Conservation (phyloP, 2,888 invertebrate species). For the Proisotoma minuta region DNA sequence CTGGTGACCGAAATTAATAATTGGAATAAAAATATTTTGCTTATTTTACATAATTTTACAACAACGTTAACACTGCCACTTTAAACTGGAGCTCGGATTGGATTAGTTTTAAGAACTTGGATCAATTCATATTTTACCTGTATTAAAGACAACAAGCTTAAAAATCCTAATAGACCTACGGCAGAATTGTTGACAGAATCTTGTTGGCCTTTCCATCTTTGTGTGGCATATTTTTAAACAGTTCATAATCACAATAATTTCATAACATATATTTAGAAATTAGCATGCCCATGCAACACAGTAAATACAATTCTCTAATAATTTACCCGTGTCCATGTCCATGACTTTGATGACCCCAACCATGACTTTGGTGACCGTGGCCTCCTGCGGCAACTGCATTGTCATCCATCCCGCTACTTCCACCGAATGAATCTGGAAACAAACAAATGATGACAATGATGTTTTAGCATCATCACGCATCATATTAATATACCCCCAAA, state of each 20-base stretch:
- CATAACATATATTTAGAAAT: too few species aligned
- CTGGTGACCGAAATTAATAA: slow-evolving; percentile 6
- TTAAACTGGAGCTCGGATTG: too few species aligned
- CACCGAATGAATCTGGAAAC: not conserved
- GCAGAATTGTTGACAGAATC: slow-evolving; percentile 38
- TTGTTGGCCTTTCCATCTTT: not conserved
- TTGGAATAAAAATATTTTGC: not conserved
- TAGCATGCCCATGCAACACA: not conserved
- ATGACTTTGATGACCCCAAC: slow-evolving; percentile 1
- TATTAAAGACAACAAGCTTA: slow-evolving; percentile 41
- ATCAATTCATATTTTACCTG: slow-evolving; percentile 26
- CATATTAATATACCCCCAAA: slow-evolving; percentile 2
- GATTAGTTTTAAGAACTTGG: too few species aligned
- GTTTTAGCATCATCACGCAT: too few species aligned
- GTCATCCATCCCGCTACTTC: slow-evolving; percentile 16
- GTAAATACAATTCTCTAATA: not conserved
- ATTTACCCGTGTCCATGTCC: slow-evolving; percentile 8
- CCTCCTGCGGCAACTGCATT: slow-evolving; percentile 21
- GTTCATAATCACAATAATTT: not conserved
- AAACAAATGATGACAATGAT: too few species aligned
- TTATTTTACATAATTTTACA: not conserved
- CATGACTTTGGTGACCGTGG: slow-evolving; percentile 16
- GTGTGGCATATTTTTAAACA: too few species aligned
- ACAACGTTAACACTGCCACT: too few species aligned
- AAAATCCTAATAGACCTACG: slow-evolving; percentile 45